Base-by-base conservation (phyloP, 2,888 invertebrate species). In the Lamellibrachia satsuma region DNA sequence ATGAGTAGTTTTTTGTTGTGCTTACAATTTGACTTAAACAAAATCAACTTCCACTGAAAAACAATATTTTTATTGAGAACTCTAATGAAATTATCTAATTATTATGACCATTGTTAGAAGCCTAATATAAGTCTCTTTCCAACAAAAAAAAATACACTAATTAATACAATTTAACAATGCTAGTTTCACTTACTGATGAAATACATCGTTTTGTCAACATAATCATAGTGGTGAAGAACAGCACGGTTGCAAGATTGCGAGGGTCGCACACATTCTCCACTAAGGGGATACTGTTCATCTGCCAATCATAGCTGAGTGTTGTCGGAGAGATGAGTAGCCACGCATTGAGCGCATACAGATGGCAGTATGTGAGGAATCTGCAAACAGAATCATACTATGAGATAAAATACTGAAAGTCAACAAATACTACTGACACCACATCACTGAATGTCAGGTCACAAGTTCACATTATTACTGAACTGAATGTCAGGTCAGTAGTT, bases 231-330 rank as follows among this genome's bases (percentile, higher is more conserved):
- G 75, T 15, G 22, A 75, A 75, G 75, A 75, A 75, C 15, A 75
- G 75, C 22, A 15, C 75, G 3, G 75, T 75, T 75, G 15, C 9
- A 75, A 90, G 52, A 57, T 93, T 93, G 9, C 93, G 90, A 22
- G 92, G 90, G 90, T 93, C 93, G 60, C 52, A 39, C 57, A 93
- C 15, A 39, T 52, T 52, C 91, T 90, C 91, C 22, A 94, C 92
- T 75, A 94, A 52, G 39, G 94, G 93, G 52, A 94, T 52, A 22
- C 93, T 92, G 60, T 92, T 92, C 93, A 93, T 93, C 52, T 92
- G 92, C 93, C 93, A 93, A 51, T 93, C 93, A 90, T 93, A 93
- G 51, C 92, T 92, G 22, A 93, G 93, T 7, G 57, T 52, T 52
- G 75, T 15, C 3, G 94, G 94, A 55, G 92, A 92, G 22, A 93